Evolutionary conservation across 2,797 vertebrate genomes (phyloP), one percentile per base, ranked within the genome.

Genomic region (Erithacus rubecula): DNA sequence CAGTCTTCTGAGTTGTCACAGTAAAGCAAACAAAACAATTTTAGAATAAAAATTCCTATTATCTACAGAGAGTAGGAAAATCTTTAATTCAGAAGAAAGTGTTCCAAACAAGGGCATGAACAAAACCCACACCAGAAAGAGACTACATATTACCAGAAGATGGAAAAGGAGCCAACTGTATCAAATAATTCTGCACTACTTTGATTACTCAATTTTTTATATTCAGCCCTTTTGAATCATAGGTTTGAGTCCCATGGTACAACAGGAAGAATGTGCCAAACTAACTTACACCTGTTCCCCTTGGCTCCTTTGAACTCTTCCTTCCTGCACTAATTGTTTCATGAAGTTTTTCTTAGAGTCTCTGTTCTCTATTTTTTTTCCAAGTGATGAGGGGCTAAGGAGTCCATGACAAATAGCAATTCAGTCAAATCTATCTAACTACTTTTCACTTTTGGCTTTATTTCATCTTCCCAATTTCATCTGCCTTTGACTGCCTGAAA

Each of bases 391-490:
- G 26, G 27, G 65, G 15, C 29, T 68, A 78, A 84, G 74, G 4
- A 77, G 88, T 80, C 63, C 64, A 30, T 30, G 36, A 58, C 59
- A 60, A 81, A 93, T 79, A 91, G 43, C 44, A 92, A 44, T 72
- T 67, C 77, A 52, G 14, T 71, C 49, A 86, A 70, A 82, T 65
- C 26, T 36, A 36, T 69, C 64, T 87, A 26, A 39, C 49, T 67
- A n/a, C 37, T 93, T 79, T 75, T 78, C n/a, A 69, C 44, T 91
- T 90, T 67, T 43, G 53, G 14, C 69, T 94, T 96, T 93, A 84
- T 91, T 95, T 89, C 59, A 67, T 80, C 60, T 84, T 90, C 67
- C 90, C 75, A 49, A 41, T 78, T 92, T 91, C 43, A 64, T 67
- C 26, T 85, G 58, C 69, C 29, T 95, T 83, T 81, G 58, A 69